Base-by-base conservation (phyloP, 2,888 invertebrate genomes). In the Stenodema calcarata region DNA sequence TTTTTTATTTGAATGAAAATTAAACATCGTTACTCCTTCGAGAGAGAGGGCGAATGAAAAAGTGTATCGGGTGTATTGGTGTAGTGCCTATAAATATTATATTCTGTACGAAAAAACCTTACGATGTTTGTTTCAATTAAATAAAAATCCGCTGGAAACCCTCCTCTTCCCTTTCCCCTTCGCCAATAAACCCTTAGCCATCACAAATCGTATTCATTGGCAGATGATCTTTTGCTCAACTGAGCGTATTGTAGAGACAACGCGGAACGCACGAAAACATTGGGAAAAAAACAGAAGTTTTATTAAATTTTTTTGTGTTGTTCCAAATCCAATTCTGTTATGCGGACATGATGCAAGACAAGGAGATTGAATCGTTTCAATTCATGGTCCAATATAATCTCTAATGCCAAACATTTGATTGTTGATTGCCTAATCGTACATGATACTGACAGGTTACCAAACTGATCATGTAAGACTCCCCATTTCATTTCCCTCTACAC, bases 41-140 rank as follows among this genome's bases (percentile, higher is more conserved):
- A 78, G 11, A 44, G 44, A 23, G 86, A 83, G 70, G 79, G 84
- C 89, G 90, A 90, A 89, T 88, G 90, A 47, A 73, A 44, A 62
- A 62, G 30, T 78, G 85, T 47, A 69, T 35, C 3, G 30, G 23
- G 54, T 12, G 81, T 30, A 35, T n/a, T 1, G 82, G 23, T 27
- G 70, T n/a, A 30, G 69, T 44, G 23, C 23, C 44, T 35, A 82
- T 82, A 62, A 82, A 82, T 82, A 81, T 81, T 81, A 81, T 82
- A 82, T 82, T 82, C 82, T 1, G n/a, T 50, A 23, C 41, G 30
- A 47, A 84, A 28, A 84, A 73, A 84, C 35, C 18, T 23, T 73
- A 70, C 73, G 42, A 18, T 75, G 84, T 82, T 82, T 82, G 82
- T 82, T 82, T 82, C 82, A 82, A 82, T 82, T 69, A 82, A 35